Conservation (phyloP, 1,140 invertebrate species). For the Aphelinus certus region DNA sequence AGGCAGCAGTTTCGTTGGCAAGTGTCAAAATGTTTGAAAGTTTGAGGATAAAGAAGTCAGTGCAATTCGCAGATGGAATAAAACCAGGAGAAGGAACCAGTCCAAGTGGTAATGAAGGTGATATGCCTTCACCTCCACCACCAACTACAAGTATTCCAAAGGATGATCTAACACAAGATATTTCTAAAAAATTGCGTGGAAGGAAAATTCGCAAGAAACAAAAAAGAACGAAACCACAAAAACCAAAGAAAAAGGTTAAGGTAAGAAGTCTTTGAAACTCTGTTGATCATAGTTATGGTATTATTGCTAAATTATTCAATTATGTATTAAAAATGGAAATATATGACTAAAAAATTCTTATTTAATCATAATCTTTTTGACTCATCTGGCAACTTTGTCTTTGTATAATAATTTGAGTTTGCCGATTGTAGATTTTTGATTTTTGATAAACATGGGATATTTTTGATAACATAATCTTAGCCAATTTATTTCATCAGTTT, state of each 20-base stretch:
- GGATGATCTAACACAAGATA: conserved; percentile 45
- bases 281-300: background rate
- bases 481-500: too few relatives aligned
- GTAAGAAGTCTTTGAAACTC: conserved; percentile 44
- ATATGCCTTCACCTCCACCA: conserved; percentile 73
- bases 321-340: background rate
- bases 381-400: too few relatives aligned
- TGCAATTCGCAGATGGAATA: conserved; percentile 74
- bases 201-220: conserved; percentile 64
- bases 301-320: background rate
- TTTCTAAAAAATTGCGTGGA: conserved; percentile 65
- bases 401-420: too few relatives aligned
- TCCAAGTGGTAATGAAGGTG: conserved; percentile 71
- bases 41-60: conserved; percentile 61
- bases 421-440: too few relatives aligned
- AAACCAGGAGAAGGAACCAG: conserved; percentile 74
- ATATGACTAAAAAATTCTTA: background rate
- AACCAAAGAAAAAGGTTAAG: conserved; percentile 68
- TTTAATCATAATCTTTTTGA: too few relatives aligned
- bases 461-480: too few relatives aligned
- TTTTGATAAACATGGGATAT: too few relatives aligned
- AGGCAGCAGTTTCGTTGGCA: conserved; percentile 1
- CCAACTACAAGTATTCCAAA: conserved; percentile 49
- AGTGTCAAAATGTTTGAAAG: conserved; percentile 28
- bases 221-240: conserved; percentile 59